Evolutionary conservation across 2,797 vertebrate species (phyloP), one percentile per base, ranked within the genome.

Genomic region (Amblyraja radiata): DNA sequence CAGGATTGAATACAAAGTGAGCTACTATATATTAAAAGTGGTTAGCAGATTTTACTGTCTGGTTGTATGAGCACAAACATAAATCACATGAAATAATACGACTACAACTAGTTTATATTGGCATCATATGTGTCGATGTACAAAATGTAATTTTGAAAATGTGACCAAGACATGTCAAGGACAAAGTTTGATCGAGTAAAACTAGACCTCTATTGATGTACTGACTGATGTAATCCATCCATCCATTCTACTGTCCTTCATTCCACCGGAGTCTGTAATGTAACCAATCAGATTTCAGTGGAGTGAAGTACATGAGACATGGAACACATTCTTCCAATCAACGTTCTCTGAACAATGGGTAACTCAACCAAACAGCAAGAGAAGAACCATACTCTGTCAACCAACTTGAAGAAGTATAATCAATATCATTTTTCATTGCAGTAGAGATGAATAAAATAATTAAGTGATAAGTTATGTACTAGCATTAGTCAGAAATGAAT

Each of bases 251-350:
- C 96, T 98, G 97, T 99, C 99, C 99, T 99, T 99, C 99, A 99
- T 99, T 99, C 99, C 98, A 99, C 98, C 99, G 98, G 99, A 99
- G 99, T 99, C 99, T 99, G 99, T 99, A 96, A 97, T 94, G 93
- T 97, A 96, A 95, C 95, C 94, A 98, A 97, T 96, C 99, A 99
- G 99, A 99, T 99, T 99, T 99, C 98, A 99, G 98, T 99, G 98
- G 98, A 96, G 97, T 99, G 99, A 99, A 99, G 99, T 96, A 96
- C 98, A 99, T 96, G 97, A 99, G 97, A 95, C 98, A 97, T 98
- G 97, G 98, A 96, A 96, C 96, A 97, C 93, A 95, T 95, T 78
- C 93, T 79, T 93, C 39, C 21, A 65, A 65, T 79, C 76, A 79
- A 93, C 93, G 81, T n/a, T 32, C 28, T 46, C 58, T 36, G 78